Evolutionary conservation across 2,888 invertebrate genomes (phyloP), one percentile per base, ranked within the genome.

Genomic region (Myopa testacea): DNA sequence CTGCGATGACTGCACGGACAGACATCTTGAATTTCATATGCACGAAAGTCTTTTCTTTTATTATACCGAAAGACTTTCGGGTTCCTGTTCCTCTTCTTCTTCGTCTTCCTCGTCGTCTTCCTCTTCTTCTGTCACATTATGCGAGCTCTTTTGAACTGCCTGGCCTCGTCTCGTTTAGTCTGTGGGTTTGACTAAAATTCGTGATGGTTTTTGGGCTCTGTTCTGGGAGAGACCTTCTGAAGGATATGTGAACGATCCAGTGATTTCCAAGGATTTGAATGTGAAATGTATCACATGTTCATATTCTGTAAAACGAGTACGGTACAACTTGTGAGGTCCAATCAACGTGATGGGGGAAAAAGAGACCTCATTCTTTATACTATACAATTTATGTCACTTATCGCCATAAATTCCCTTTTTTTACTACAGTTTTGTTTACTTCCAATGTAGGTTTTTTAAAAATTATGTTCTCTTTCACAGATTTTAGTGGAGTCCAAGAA

Each of bases 1-100:
- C 84, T 80, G 79, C 45, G 26, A 63, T 34, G 63, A 63, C 34
- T 26, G 37, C 6, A 19, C 63, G 63, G 63, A 63, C 65, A 34
- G 65, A 65, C 38, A 38, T 65, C 65, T 75, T 62, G 69, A 58
- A 68, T 65, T 75, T 75, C 75, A 65, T 68, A 38, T 68, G 40
- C 52, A 45, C 37, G 70, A 45, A 45, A 45, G 6, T 6, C 70
- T 70, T 58, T 37, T 26, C 52, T 55, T 16, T 70, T 16, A 52
- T 34, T 55, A 16, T 55, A 10, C 55, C 55, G 16, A 10, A 55
- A 55, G n/a, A n/a, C 5, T 55, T n/a, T 2, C n/a, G 14, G n/a
- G 55, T 55, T 16, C 55, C n/a, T 55, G 55, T 55, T 14, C 14
- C 10, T 55, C n/a, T n/a, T 55, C 55, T 8, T n/a, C 55, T 50